Base-by-base conservation (phyloP, 2,113 vertebrate genomes). In the Oreochromis tanganicae region DNA sequence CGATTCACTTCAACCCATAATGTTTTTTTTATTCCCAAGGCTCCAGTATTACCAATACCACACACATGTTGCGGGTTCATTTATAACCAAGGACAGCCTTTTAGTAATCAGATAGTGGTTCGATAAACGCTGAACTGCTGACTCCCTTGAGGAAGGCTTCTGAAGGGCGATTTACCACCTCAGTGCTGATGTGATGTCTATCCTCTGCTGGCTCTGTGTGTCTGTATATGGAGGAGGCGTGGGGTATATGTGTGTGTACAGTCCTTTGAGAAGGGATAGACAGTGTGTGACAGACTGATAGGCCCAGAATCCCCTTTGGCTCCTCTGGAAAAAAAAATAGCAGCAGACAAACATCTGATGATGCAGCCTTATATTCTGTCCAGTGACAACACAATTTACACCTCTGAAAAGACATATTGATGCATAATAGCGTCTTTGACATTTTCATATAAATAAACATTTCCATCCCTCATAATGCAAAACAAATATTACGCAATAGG, bases 121-220 rank as follows among this genome's bases (percentile, higher is more conserved):
- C 92, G 88, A 95, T 94, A 95, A 91, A 83, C 29, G 87, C 92
- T 94, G 92, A 94, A 94, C 93, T 92, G 91, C 93, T 92, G 94
- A 94, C 92, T 94, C 95, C 94, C 95, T 82, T 8, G 92, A 93
- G 93, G 91, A 91, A 89, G 56, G 68, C 89, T 93, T 93, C 92
- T 95, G 93, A 96, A 95, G 95, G 95, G 80, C 94, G 89, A 95
- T 96, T 96, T 96, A 93, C 93, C 93, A 94, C 91, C 94, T 94
- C 93, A 81, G 68, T 92, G 94, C 90, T 94, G 93, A 95, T 93
- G 92, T 94, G 92, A 94, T 91, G 91, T 88, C 88, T 93, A 91
- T 90, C 89, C 90, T 92, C 91, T 85, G 86, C 59, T 87, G 90
- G 87, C 83, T 75, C 63, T 88, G 85, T 86, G 92, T 83, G 89